phyloP scores from a whole-genome alignment of 2,113 vertebrate species.

The Limnothrissa miodon region DNA sequence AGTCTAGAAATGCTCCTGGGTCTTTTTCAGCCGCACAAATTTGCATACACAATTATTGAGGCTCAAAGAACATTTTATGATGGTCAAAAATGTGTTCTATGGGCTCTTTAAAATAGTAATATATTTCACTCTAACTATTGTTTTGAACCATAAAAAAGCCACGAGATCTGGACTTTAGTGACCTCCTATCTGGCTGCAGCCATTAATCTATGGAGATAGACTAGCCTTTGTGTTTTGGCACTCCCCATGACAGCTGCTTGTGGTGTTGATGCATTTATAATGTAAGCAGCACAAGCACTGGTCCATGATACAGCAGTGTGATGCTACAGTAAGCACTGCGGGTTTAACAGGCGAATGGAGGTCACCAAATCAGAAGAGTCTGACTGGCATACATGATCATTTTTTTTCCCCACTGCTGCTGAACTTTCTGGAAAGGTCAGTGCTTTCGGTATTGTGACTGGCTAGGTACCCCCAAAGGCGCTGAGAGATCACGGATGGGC shows the following conservation, averaged over 20 bases:
- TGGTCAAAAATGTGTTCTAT: too few relatives aligned
- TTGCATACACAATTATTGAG: too few relatives aligned
- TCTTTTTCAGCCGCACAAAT: too few relatives aligned
- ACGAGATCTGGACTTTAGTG: too few relatives aligned
- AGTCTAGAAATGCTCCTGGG: too few relatives aligned
- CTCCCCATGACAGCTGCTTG: background rate
- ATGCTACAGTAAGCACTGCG: background rate
- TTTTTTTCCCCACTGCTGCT: background rate
- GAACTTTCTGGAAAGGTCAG: slow-evolving; percentile 11
- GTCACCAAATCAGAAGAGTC: slow-evolving; percentile 2
- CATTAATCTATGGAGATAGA: background rate
- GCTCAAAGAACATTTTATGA: too few relatives aligned
- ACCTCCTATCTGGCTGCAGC: background rate
- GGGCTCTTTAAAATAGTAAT: too few relatives aligned
- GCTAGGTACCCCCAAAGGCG: background rate
- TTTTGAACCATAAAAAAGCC: too few relatives aligned
- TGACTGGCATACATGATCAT: slow-evolving; percentile 3
- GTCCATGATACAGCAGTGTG: background rate
- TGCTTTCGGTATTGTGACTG: background rate
- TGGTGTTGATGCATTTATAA: slow-evolving; percentile 11
- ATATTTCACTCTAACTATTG: too few relatives aligned
- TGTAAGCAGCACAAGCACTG: background rate
- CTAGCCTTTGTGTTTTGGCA: slow-evolving; percentile 10
- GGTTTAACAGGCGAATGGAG: slow-evolving; percentile 14
- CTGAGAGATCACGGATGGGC: background rate